These are phyloP conservation scores for Ganaspis brasiliensis DNA, from an alignment of 2,888 invertebrate species.

Conservation along the genomic window DNA sequence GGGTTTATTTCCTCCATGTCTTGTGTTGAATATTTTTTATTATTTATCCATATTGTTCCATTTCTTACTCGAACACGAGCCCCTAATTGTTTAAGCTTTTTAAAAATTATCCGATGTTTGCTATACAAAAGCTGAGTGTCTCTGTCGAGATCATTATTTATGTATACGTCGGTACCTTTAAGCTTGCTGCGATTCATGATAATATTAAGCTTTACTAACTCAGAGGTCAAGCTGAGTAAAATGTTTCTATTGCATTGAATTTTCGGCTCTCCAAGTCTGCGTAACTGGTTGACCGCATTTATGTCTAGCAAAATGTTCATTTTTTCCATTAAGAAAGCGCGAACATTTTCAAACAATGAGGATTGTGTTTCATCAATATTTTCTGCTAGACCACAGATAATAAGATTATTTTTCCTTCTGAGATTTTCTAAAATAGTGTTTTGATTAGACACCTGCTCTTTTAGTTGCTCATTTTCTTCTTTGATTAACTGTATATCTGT, in stretches of 20 bases:
- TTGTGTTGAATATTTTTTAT: background rate
- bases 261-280: background rate
- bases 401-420: background rate
- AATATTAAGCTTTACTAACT: background rate
- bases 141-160: background rate
- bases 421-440: background rate
- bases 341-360: background rate
- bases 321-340: background rate
- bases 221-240: background rate
- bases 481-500: background rate
- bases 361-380: background rate
- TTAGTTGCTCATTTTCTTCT: background rate
- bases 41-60: background rate
- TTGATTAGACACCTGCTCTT: background rate
- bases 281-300: background rate
- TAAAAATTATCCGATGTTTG: background rate
- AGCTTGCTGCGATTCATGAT: background rate
- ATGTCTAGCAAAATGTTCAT: background rate
- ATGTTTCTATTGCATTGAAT: background rate
- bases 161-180: background rate
- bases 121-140: background rate
- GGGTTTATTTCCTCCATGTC: background rate
- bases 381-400: background rate
- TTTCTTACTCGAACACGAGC: background rate
- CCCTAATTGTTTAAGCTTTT: background rate